phyloP scores from a whole-genome alignment of 2,113 vertebrate genomes.

The Melanerpes aurifrons region DNA sequence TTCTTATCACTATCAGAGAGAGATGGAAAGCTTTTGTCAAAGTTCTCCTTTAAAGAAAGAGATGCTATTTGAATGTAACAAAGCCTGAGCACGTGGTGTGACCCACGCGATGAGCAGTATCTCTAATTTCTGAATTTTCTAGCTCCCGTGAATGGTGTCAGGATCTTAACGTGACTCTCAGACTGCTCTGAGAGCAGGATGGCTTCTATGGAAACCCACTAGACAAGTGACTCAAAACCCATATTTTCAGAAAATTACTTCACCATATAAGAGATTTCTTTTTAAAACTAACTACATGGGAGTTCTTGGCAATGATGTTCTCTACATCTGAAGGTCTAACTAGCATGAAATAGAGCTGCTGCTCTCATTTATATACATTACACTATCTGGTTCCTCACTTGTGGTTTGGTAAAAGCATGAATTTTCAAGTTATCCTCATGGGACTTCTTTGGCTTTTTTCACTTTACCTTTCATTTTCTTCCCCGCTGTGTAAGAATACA shows the following conservation, averaged over 20 bases:
- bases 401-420: constrained; percentile 53
- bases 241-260: constrained; percentile 59
- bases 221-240: constrained; percentile 45
- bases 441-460: constrained; percentile 45
- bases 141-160: background rate
- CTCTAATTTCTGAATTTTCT: constrained; percentile 16
- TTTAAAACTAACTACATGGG: constrained; percentile 49
- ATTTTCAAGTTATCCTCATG: constrained; percentile 56
- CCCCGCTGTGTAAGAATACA: background rate
- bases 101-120: background rate
- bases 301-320: constrained; percentile 59
- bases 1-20: constrained; percentile 11
- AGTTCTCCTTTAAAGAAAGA: background rate
- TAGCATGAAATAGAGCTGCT: constrained; percentile 70
- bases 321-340: constrained; percentile 56
- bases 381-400: constrained; percentile 36
- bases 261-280: constrained; percentile 36
- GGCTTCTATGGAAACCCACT: constrained; percentile 25
- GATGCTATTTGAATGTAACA: background rate
- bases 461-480: constrained; percentile 57
- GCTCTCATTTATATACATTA: constrained; percentile 61
- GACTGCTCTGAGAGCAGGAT: background rate
- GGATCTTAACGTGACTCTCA: background rate
- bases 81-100: background rate
- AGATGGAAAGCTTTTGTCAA: constrained; percentile 13